phyloP scores from a whole-genome alignment of 2,113 vertebrate genomes.

The Cyrtonyx montezumae region DNA sequence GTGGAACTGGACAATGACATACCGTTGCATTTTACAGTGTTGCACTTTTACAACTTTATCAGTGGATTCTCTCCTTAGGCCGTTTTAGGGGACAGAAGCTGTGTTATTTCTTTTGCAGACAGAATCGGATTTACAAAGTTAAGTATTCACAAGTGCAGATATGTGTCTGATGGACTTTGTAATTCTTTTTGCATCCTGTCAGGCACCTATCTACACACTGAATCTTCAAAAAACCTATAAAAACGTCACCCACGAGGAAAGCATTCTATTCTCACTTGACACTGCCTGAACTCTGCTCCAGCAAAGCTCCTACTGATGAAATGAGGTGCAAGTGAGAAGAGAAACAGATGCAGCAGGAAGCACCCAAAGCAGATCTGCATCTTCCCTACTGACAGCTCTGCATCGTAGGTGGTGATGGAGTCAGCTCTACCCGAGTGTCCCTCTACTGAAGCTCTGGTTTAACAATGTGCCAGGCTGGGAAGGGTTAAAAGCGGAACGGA shows the following conservation, averaged over 20 bases:
- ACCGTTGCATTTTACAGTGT: not conserved
- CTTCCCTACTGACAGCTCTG: rapidly evolving
- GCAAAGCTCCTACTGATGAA: not conserved
- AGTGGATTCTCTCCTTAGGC: not conserved
- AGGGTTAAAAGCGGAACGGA: conserved; percentile 60
- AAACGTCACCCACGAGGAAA: not conserved
- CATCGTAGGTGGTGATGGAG: rapidly evolving
- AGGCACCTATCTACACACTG: not conserved
- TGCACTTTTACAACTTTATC: not conserved
- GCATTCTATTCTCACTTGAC: conserved; percentile 35
- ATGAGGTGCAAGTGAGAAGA: not conserved
- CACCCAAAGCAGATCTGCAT: not conserved
- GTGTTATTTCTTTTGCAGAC: not conserved
- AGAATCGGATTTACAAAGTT: not conserved
- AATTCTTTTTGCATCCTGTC: not conserved
- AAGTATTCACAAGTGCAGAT: not conserved
- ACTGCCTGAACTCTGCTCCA: not conserved
- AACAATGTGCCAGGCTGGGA: conserved; percentile 69
- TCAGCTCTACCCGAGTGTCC: not conserved
- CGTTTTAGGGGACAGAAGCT: not conserved
- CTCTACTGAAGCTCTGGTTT: conserved; percentile 29
- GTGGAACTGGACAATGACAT: conserved; percentile 39
- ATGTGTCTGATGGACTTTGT: not conserved
- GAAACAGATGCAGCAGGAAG: not conserved
- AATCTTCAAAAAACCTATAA: not conserved